These are phyloP conservation scores for Ataeniobius toweri DNA, from an alignment of 2,797 vertebrate species.

Conservation along the genomic window DNA sequence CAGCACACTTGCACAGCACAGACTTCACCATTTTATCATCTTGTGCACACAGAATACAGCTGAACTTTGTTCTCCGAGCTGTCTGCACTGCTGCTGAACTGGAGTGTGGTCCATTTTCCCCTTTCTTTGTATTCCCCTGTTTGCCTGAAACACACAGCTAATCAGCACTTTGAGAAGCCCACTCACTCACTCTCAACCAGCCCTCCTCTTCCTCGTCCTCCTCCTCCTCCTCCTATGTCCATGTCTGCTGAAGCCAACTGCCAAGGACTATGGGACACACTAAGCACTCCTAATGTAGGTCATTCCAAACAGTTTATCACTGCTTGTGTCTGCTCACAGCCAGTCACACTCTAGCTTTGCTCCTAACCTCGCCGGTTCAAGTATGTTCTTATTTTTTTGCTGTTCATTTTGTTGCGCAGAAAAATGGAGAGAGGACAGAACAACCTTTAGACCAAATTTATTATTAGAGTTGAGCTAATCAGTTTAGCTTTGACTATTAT, in stretches of 20 bases:
- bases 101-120: constrained; percentile 62
- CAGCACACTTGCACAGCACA: constrained; percentile 29
- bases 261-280: constrained; percentile 56
- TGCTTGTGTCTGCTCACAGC: constrained; percentile 47
- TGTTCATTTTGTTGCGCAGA: constrained; percentile 20
- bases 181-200: constrained; percentile 19
- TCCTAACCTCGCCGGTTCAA: constrained; percentile 36
- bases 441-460: not conserved
- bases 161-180: constrained; percentile 58
- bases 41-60: constrained; percentile 69
- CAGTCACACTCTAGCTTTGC: constrained; percentile 42
- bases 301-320: constrained; percentile 61
- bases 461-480: not conserved
- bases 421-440: not conserved
- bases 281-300: constrained; percentile 70
- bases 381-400: constrained; percentile 38
- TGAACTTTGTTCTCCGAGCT: constrained; percentile 72
- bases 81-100: constrained; percentile 68
- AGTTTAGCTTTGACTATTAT: not conserved
- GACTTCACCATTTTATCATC: constrained; percentile 61
- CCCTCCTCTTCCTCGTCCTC: constrained; percentile 14
- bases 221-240: constrained; percentile 48
- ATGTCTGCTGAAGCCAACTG: constrained; percentile 66
- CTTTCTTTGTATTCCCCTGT: constrained; percentile 70
- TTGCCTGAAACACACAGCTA: constrained; percentile 67